Evolutionary conservation across 1,140 invertebrate genomes (phyloP), one percentile per base, ranked within the genome.

Genomic region (Acyrthosiphon pisum): DNA sequence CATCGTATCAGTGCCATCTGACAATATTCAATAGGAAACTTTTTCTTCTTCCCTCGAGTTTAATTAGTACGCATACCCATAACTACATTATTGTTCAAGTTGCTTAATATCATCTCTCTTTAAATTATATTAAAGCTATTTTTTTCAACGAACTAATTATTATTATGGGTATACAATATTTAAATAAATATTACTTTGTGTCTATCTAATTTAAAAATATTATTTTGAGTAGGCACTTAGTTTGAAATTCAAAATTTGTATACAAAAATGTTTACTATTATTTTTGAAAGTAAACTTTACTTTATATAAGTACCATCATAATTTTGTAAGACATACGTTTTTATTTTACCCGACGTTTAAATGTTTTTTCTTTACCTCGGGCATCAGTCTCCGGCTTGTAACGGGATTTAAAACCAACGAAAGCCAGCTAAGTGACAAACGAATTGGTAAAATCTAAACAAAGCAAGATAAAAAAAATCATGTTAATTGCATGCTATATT

Each of bases 401-500:
- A 91, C 46, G 8, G 90, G 90, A 48, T 91, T 91, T 30, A 91
- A n/a, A 81, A 81, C 6, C 44, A 91, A 35, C 7, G 90, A 76
- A 46, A 91, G 68, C 7, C 46, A 48, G 35, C 90, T 91, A 14
- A 91, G 35, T 23, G 90, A 91, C 9, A 91, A 48, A 48, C 90
- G 60, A 9, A 91, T 91, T 37, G 90, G 90, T 91, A 91, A 26
- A 35, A 91, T 91, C 90, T 91, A 23, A 26, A 91, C 8, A n/a
- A 35, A 37, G 35, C 7, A 81, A 46, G 30, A 41, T 18, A 26
- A 30, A 68, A 90, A 30, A 68, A 90, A 30, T 8, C 14, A n/a
- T 68, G 4, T n/a, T 68, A 68, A 68, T 3, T 68, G 26, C 30
- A 14, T 68, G 4, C 30, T 14, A n/a, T 14, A 30, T 11, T 11